These are phyloP conservation scores for Heliconius congener DNA, from an alignment of 1,140 invertebrate species.

Conservation along the genomic window DNA sequence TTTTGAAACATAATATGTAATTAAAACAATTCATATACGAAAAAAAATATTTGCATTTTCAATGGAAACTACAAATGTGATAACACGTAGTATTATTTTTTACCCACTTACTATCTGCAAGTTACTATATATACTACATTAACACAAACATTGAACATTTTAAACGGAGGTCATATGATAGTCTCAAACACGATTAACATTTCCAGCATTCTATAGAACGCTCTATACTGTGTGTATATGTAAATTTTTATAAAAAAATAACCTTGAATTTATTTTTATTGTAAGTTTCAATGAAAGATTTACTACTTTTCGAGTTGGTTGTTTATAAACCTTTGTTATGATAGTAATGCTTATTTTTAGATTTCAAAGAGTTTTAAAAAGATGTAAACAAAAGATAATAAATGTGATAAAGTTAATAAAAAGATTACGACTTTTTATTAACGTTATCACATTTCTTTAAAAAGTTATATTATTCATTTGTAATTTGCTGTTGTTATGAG, in stretches of 20 bases:
- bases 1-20: no score
- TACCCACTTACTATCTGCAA: background rate
- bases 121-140: background rate
- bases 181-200: background rate
- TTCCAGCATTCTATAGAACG: background rate
- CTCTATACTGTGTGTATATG: background rate
- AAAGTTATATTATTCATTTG: background rate
- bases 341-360: background rate
- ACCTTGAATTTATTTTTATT: conserved; percentile 1
- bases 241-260: background rate
- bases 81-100: background rate
- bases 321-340: background rate
- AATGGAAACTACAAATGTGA: background rate
- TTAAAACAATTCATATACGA: background rate
- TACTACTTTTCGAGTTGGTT: background rate
- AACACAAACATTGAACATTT: background rate
- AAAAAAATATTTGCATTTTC: background rate
- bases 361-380: background rate
- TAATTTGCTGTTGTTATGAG: background rate
- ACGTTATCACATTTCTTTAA: no score
- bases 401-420: conserved; percentile 4
- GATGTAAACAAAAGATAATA: background rate
- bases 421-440: background rate
- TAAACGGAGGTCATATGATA: background rate
- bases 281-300: background rate